These are phyloP conservation scores for Adelges cooleyi DNA, from an alignment of 1,140 invertebrate species.

Conservation along the genomic window DNA sequence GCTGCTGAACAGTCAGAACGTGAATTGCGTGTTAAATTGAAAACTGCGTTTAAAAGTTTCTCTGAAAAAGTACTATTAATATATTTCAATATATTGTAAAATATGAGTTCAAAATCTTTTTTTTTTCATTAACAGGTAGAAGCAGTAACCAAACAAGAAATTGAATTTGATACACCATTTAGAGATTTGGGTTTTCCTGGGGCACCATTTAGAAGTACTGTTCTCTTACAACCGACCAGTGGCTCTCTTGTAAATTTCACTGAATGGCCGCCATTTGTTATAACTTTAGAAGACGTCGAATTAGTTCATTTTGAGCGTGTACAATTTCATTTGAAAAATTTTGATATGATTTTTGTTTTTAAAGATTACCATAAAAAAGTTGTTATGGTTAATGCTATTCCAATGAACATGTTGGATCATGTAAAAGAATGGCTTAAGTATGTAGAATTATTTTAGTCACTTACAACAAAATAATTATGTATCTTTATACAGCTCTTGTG, in stretches of 20 bases:
- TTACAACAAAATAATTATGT: no score
- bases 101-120: background rate
- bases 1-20: constrained; percentile 96
- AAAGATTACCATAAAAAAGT: constrained; percentile 94
- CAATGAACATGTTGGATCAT: constrained; percentile 97
- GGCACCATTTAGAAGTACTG: constrained; percentile 92
- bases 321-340: constrained; percentile 96
- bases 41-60: constrained; percentile 95
- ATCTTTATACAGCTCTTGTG: constrained; percentile 61
- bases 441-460: constrained; percentile 37
- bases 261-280: constrained; percentile 98
- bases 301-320: constrained; percentile 98
- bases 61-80: constrained; percentile 65
- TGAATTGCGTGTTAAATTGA: constrained; percentile 90
- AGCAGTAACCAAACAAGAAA: constrained; percentile 86
- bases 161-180: constrained; percentile 98
- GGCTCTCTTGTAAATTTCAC: constrained; percentile 93
- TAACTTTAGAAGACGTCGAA: constrained; percentile 94
- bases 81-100: background rate
- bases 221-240: constrained; percentile 91
- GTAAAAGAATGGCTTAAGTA: constrained; percentile 99
- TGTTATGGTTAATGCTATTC: constrained; percentile 93
- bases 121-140: constrained; percentile 55
- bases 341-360: constrained; percentile 99
- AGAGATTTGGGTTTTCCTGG: constrained; percentile 95